Base-by-base conservation (phyloP, 2,888 invertebrate species). In the Omphaloscelis lunosa region DNA sequence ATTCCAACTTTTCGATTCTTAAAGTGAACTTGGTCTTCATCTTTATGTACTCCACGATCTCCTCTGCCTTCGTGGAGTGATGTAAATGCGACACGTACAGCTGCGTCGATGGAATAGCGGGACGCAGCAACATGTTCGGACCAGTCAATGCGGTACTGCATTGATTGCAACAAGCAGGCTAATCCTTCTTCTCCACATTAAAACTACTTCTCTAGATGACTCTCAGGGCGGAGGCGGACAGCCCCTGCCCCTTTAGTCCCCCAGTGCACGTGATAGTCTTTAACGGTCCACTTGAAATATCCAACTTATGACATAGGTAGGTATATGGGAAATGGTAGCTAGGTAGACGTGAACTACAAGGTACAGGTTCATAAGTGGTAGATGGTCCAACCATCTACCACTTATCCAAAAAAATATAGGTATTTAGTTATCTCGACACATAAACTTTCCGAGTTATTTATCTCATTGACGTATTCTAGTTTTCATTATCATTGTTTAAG, bases 391-490 rank as follows among this genome's bases (percentile, higher is more conserved):
- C 53, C 23, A 23, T n/a, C 56, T 56, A n/a, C 34, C 3, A 53
- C 9, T n/a, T n/a, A n/a, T 53, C 9, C 1, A n/a, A 34, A 48
- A 45, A 66, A 29, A 66, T 27, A 23, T 6, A 53, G 2, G 20
- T 7, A 34, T 17, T n/a, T 41, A 2, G 2, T 41, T 65, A 11
- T 27, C 17, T 34, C 15, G 9, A 29, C 15, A 34, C 8, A 29
- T 62, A 51, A 71, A 51, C n/a, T 51, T 15, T 17, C 5, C 1
- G 17, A 56, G n/a, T 39, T 20, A 45, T 17, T 29, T 63, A 79
- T 82, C 51, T 68, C 41, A 67, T 27, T 77, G 79, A 68, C 82
- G 75, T 81, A 53, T 59, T 66, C 53, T 27, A n/a, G 29, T 66
- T 66, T 58, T 58, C 1, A 27, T 45, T 62, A 74, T 48, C 45